Evolutionary conservation across 2,113 vertebrate species (phyloP).

Genomic region (Eira barbara): DNA sequence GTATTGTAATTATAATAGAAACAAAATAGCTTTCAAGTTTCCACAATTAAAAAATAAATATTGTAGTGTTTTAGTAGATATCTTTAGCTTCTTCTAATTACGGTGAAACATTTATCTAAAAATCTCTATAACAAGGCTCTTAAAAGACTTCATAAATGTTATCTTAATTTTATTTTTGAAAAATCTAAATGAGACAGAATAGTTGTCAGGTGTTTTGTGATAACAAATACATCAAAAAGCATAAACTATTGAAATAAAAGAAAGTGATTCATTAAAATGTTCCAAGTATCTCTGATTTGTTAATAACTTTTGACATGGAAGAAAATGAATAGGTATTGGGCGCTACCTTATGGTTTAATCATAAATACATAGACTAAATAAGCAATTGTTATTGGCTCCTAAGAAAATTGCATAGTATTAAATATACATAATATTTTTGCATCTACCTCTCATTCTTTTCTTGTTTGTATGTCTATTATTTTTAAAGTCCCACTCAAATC

Average conservation of each 20-base stretch:
- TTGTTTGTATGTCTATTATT: not conserved
- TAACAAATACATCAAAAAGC: conserved; percentile 1
- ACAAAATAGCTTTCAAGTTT: conserved; percentile 20
- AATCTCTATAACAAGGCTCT: conserved; percentile 26
- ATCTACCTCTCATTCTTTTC: not conserved
- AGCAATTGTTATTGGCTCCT: not conserved
- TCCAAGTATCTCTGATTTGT: not conserved
- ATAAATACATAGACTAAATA: not conserved
- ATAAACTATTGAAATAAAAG: conserved; percentile 34
- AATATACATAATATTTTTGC: not conserved
- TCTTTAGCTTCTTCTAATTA: not conserved
- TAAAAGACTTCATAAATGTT: conserved; percentile 49
- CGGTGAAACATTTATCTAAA: conserved; percentile 28
- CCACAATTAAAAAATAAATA: conserved; percentile 24
- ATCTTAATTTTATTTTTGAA: conserved; percentile 60
- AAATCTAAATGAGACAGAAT: not conserved
- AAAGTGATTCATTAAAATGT: conserved; percentile 15
- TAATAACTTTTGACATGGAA: not conserved
- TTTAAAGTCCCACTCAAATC: not conserved
- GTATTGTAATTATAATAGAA: not conserved
- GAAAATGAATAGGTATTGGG: not conserved
- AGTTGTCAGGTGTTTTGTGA: not conserved
- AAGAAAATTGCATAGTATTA: not conserved
- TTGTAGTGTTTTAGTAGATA: not conserved
- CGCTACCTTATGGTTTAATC: not conserved